Conservation (phyloP, 1,140 invertebrate species). For the Hyles vespertilio region DNA sequence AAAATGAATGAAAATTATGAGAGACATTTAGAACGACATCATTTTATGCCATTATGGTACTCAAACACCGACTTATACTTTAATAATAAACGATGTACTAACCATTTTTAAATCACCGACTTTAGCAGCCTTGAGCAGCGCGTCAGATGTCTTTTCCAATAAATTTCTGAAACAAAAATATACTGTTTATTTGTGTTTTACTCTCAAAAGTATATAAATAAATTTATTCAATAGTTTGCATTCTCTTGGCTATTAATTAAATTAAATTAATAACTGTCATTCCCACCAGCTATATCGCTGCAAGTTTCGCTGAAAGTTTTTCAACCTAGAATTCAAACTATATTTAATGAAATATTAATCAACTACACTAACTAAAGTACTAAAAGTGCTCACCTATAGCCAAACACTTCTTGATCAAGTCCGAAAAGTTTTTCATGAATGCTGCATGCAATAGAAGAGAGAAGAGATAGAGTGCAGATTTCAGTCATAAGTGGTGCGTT, state of each 20-base stretch:
- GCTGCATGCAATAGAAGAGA: slow-evolving; percentile 80
- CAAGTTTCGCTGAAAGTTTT: too few species aligned
- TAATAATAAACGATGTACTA: slow-evolving; percentile 15
- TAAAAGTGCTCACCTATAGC: slow-evolving; percentile 79
- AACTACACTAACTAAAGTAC: slow-evolving; percentile 4
- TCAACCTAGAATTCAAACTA: too few species aligned
- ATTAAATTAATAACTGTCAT: too few species aligned
- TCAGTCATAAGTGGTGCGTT: slow-evolving; percentile 28
- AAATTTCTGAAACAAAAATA: slow-evolving; percentile 72
- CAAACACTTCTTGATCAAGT: slow-evolving; percentile 82
- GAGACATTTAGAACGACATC: neutral
- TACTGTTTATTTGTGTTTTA: slow-evolving; percentile 3
- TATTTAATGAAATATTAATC: neutral
- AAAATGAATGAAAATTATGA: too few species aligned
- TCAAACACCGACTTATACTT: too few species aligned
- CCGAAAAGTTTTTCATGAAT: slow-evolving; percentile 85
- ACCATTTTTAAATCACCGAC: slow-evolving; percentile 73
- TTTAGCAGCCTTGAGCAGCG: slow-evolving; percentile 84
- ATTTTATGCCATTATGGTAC: too few species aligned
- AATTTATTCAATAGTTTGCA: too few species aligned
- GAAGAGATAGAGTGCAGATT: slow-evolving; percentile 65
- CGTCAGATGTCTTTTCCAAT: slow-evolving; percentile 87
- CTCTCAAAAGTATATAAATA: too few species aligned
- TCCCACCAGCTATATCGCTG: too few species aligned
- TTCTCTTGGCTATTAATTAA: too few species aligned